Base-by-base conservation (phyloP, 2,888 invertebrate species). In the Tanaodytes sp. region DNA sequence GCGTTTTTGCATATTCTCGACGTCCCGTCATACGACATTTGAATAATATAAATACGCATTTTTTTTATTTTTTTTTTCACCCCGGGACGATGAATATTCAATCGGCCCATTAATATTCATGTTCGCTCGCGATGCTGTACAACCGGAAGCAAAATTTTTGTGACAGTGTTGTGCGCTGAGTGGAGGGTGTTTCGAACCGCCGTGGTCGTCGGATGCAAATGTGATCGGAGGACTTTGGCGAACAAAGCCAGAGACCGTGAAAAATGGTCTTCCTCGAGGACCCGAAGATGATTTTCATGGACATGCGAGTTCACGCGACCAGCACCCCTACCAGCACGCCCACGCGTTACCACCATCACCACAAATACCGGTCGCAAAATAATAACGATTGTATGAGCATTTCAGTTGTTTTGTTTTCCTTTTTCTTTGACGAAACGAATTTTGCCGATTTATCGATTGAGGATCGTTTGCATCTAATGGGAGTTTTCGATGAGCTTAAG, bases 181-280 rank as follows among this genome's bases (percentile, higher is more conserved):
- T 33, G 8, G 12, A 42, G 2, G 12, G 11, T 42, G 11, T 19
- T n/a, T 14, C 14, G n/a, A 43, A 57, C 78, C 76, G 76, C 76
- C 79, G 77, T 76, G 80, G 74, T 73, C 66, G 65, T 79, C 77
- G 79, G 74, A 72, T 67, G 76, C 73, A 75, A 64, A 63, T 71
- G 72, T 46, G 75, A 72, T 39, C 39, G 30, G 37, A 16, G 23
- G 19, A 36, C 11, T 48, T 8, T 15, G 27, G 8, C 27, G 15
- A 12, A 55, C 64, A 48, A 82, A 78, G 63, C n/a, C n/a, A n/a
- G n/a, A n/a, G n/a, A n/a, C n/a, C n/a, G n/a, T n/a, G n/a, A n/a
- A n/a, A n/a, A n/a, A 85, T 85, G 85, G 85, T 85, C 74, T 84
- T 85, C 72, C 75, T 85, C 48, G 85, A 85, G 77, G 82, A 84